These are phyloP conservation scores for Embidobia sp. DNA, from an alignment of 2,888 invertebrate genomes.

Conservation along the genomic window DNA sequence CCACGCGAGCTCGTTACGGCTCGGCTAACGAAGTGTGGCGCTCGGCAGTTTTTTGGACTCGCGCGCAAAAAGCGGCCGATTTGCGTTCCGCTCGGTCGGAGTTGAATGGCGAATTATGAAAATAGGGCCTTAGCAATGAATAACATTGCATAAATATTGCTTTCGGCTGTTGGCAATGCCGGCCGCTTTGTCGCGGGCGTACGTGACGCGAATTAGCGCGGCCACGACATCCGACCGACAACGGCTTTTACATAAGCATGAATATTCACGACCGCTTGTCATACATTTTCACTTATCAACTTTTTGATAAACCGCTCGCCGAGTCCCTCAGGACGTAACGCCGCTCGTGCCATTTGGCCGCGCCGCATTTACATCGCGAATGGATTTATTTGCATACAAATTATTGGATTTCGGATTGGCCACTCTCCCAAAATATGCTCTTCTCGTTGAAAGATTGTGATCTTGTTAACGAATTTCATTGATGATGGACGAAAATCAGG, in stretches of 20 bases:
- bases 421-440: too few relatives aligned
- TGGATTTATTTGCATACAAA: constrained; percentile 35
- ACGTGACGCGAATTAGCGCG: constrained; percentile 44
- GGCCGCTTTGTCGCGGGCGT: constrained; percentile 30
- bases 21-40: too few relatives aligned
- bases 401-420: constrained; percentile 13
- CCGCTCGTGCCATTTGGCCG: too few relatives aligned
- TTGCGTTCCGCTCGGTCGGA: constrained; percentile 44
- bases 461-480: too few relatives aligned
- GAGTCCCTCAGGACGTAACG: too few relatives aligned
- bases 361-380: constrained; percentile 13
- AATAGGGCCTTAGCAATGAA: constrained; percentile 58
- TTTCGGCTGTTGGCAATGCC: constrained; percentile 42
- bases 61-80: constrained; percentile 19
- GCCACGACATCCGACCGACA: constrained; percentile 14
- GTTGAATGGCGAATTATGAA: constrained; percentile 49
- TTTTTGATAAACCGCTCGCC: constrained; percentile 24
- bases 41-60: constrained; percentile 44
- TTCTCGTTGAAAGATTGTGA: too few relatives aligned
- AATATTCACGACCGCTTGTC: constrained; percentile 56
- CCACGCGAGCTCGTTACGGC: too few relatives aligned
- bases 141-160: constrained; percentile 45
- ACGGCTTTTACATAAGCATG: constrained; percentile 48
- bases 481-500: too few relatives aligned
- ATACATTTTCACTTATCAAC: constrained; percentile 53